Conservation (phyloP, 2,888 invertebrate species). For the Conus canariensis region DNA sequence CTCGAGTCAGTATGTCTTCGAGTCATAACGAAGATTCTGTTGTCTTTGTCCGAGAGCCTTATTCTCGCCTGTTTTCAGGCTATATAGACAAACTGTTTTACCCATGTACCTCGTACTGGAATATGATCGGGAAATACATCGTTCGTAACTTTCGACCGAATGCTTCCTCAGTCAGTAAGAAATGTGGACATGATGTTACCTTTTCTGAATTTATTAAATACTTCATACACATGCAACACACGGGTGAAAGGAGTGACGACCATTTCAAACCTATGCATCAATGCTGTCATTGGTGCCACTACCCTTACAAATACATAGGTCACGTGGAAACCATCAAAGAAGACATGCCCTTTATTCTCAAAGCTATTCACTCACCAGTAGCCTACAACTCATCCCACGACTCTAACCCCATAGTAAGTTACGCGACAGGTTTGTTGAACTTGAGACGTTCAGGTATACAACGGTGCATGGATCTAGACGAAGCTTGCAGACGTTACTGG, state of each 20-base stretch:
- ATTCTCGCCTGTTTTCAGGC: conserved; percentile 63
- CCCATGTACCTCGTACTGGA: conserved; percentile 63
- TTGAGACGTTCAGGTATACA: conserved; percentile 25
- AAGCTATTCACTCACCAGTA: conserved; percentile 31
- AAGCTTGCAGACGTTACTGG: conserved; percentile 58
- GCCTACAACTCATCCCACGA: not conserved
- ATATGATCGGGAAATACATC: conserved; percentile 57
- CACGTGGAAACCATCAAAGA: conserved; percentile 66
- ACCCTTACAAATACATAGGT: conserved; percentile 65
- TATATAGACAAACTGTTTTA: conserved; percentile 67
- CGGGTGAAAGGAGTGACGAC: conserved; percentile 56
- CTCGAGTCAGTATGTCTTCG: not conserved
- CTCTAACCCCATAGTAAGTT: not conserved
- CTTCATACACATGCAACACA: conserved; percentile 58
- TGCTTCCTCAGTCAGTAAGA: conserved; percentile 47
- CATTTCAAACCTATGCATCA: conserved; percentile 67
- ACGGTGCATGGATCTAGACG: conserved; percentile 58
- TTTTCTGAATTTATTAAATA: conserved; percentile 65
- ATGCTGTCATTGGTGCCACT: conserved; percentile 62
- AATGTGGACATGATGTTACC: conserved; percentile 65
- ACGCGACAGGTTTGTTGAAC: not conserved
- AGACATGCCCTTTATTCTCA: conserved; percentile 50
- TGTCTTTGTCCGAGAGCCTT: conserved; percentile 65
- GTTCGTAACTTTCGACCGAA: conserved; percentile 53
- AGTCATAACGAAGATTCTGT: not conserved